Evolutionary conservation across 2,113 vertebrate genomes (phyloP), one percentile per base, ranked within the genome.

Genomic region (Colaptes auratus): DNA sequence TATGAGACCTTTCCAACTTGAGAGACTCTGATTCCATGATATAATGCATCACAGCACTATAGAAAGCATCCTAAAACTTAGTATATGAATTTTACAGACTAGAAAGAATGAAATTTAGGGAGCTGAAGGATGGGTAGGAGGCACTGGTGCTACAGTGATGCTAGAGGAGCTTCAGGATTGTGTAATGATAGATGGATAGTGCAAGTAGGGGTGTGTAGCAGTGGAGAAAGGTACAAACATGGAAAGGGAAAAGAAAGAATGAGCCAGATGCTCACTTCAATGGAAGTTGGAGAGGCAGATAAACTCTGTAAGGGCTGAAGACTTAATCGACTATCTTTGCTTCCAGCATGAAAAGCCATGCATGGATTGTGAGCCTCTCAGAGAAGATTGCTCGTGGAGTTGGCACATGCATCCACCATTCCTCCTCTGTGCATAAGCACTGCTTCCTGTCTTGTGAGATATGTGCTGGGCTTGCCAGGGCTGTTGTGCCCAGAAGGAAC

Each of bases 361-460:
- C 33, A 10, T 12, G 16, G 77, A 44, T 27, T 28, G 30, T 2
- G 8, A 92, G 64, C 36, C 55, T 84, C 5, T 3, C 63, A 76
- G 59, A 84, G 65, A 19, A 70, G 94, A 21, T 63, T 73, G 56
- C 67, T 12, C 4, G 36, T 70, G 31, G 81, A 77, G 61, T n/a
- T 91, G 89, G 85, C 89, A 85, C 25, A 13, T 42, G 20, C 42
- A 85, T 36, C 59, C 4, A 5, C 63, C 0, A 2, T 52, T 94
- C 48, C 86, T 86, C 21, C 70, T 88, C 64, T 5, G 0, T 81
- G 79, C 69, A 60, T 86, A 81, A 93, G 82, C 64, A 20, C 33
- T 67, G 82, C 61, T 95, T 96, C 88, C 94, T 96, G 60, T 74
- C 80, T 87, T 90, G 63, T 91, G 95, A 86, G 88, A 88, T 65